A percentile compares a stretch with the other conserved stretches of the same genome.
Evolutionary conservation across 2,888 invertebrate genomes (phyloP).

Genomic region (Taenaris catops): DNA sequence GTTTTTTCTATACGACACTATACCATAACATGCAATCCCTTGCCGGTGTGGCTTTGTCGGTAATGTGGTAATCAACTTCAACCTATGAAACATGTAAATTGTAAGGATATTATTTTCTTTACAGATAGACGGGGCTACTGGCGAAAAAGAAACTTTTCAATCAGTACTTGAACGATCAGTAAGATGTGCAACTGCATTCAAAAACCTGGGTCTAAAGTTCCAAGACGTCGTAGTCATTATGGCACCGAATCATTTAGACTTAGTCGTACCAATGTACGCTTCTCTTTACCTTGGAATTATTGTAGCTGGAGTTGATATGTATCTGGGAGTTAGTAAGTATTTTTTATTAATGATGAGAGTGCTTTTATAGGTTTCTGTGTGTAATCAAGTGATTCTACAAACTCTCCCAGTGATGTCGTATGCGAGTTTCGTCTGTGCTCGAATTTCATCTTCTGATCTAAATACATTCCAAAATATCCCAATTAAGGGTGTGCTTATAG

Average conservation of each 20-base stretch:
- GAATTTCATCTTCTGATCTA: not conserved
- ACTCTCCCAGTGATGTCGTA: not conserved
- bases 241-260: slow-evolving; percentile 2
- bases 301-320: slow-evolving; percentile 33
- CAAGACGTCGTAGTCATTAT: not conserved
- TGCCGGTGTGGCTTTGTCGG: too few relatives aligned
- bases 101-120: not conserved
- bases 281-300: slow-evolving; percentile 48
- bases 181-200: not conserved
- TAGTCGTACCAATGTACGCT: slow-evolving; percentile 54
- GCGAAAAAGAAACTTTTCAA: not conserved
- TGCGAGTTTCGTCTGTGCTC: too few relatives aligned
- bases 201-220: not conserved
- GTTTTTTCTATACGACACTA: too few relatives aligned
- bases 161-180: not conserved
- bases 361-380: too few relatives aligned
- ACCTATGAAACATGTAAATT: too few relatives aligned
- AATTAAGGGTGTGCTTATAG: not conserved
- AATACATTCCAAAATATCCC: not conserved
- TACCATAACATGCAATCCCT: too few relatives aligned
- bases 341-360: not conserved
- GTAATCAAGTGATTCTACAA: not conserved
- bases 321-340: slow-evolving; percentile 36
- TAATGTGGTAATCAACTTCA: too few relatives aligned
- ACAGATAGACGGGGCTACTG: not conserved